Conservation (phyloP, 2,113 vertebrate genomes). For the Oceanites oceanicus region DNA sequence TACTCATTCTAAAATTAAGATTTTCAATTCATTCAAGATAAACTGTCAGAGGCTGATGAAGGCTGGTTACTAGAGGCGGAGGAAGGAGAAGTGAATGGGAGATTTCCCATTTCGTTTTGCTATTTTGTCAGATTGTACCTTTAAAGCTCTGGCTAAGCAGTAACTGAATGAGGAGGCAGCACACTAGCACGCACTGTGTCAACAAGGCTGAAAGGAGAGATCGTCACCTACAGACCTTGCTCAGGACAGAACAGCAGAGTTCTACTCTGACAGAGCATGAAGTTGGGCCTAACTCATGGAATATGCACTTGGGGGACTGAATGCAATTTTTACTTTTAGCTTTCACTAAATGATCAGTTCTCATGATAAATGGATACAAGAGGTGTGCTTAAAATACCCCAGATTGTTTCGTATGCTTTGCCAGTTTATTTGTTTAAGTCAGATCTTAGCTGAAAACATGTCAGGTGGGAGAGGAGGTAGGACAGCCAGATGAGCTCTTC, state of each 20-base stretch:
- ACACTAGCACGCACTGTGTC: neutral
- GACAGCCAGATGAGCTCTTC: neutral
- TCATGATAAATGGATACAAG: neutral
- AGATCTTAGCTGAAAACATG: neutral
- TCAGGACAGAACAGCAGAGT: neutral
- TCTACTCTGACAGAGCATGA: neutral
- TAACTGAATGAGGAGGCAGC: neutral
- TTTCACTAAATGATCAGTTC: neutral
- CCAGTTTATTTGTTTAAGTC: neutral
- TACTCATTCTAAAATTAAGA: neutral
- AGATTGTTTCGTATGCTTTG: neutral
- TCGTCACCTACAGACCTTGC: rapidly evolving
- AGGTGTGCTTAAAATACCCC: neutral
- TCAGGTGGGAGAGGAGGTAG: neutral
- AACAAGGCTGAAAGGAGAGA: neutral
- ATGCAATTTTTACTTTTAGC: neutral
- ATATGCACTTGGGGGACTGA: neutral
- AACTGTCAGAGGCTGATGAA: neutral
- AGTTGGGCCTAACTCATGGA: neutral
- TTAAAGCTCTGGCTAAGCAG: neutral
- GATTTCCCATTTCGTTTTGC: neutral
- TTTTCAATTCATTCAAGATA: neutral
- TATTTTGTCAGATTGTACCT: neutral
- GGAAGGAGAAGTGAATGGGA: neutral
- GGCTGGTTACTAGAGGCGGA: neutral